Evolutionary conservation across 2,888 invertebrate genomes (phyloP), one percentile per base, ranked within the genome.

Genomic region (Leptinotarsa peninsularis): DNA sequence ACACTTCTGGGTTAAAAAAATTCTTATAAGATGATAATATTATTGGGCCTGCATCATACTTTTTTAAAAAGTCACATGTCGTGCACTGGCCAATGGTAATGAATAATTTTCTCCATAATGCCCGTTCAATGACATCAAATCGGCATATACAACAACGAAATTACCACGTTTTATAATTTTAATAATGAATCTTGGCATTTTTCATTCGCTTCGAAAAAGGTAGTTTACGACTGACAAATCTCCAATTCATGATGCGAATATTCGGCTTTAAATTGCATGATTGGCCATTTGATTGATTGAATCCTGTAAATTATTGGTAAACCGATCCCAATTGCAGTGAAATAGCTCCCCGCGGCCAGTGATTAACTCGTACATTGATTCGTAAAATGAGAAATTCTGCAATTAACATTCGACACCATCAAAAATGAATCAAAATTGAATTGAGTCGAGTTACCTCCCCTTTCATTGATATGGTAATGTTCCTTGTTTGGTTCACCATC

Each of bases 331-430:
- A 83, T 84, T 82, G 81, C 79, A 76, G 74, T 74, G 82, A 77
- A 82, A 82, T 81, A 76, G 78, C 80, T 74, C 83, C 86, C 86
- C 79, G 80, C 81, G 85, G 86, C 86, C 79, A 82, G 83, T 84
- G 83, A 87, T 87, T 87, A 87, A 86, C 84, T 82, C 79, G 84
- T 81, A 87, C 86, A 84, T 81, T 85, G 87, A 86, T 86, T 87
- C 87, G 88, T 87, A 87, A 87, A 88, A 88, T 88, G 86, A 86
- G 85, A 84, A 87, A 85, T 86, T 82, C 84, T 81, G 84, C 84
- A 85, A 86, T 86, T 85, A 86, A 83, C 84, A 82, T 81, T 79
- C 74, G 79, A 79, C 72, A 76, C 79, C 52, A 76, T 76, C 70
- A 70, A 71, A 76, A 73, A 76, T 73, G 56, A 71, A 66, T 68